These are phyloP conservation scores for Drosophila busckii DNA, from an alignment of 1,140 invertebrate species.

Conservation along the genomic window DNA sequence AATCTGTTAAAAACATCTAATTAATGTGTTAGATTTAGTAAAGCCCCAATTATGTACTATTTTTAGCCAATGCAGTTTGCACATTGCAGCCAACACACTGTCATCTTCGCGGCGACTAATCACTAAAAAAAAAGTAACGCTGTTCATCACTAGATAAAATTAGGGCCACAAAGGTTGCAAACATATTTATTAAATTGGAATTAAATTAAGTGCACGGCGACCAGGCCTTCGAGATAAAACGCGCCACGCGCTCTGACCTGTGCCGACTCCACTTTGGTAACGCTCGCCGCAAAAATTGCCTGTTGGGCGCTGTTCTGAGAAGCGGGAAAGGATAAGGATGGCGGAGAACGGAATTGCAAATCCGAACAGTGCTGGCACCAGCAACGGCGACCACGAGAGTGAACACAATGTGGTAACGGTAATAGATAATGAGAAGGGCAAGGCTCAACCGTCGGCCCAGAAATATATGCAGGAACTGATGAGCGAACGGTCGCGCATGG, in stretches of 20 bases:
- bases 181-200: constrained; percentile 63
- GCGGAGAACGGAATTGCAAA: constrained; percentile 70
- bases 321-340: constrained; percentile 73
- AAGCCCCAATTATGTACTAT: too few relatives aligned
- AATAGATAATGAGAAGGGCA: constrained; percentile 55
- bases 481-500: constrained; percentile 67
- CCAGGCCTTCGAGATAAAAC: constrained; percentile 34
- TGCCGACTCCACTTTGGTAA: constrained; percentile 32
- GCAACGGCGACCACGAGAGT: constrained; percentile 68
- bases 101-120: too few relatives aligned
- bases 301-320: constrained; percentile 25
- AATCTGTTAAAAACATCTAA: too few relatives aligned
- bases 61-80: too few relatives aligned
- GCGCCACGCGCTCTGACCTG: constrained; percentile 33
- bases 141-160: too few relatives aligned
- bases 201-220: constrained; percentile 43
- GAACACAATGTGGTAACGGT: constrained; percentile 52
- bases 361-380: constrained; percentile 30
- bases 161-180: constrained; percentile 69
- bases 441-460: constrained; percentile 59
- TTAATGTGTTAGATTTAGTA: too few relatives aligned
- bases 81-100: too few relatives aligned
- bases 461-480: constrained; percentile 77
- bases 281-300: constrained; percentile 28
- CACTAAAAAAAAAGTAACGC: constrained; percentile 58